phyloP scores from a whole-genome alignment of 2,888 invertebrate species.

The Strigamia crassipes region DNA sequence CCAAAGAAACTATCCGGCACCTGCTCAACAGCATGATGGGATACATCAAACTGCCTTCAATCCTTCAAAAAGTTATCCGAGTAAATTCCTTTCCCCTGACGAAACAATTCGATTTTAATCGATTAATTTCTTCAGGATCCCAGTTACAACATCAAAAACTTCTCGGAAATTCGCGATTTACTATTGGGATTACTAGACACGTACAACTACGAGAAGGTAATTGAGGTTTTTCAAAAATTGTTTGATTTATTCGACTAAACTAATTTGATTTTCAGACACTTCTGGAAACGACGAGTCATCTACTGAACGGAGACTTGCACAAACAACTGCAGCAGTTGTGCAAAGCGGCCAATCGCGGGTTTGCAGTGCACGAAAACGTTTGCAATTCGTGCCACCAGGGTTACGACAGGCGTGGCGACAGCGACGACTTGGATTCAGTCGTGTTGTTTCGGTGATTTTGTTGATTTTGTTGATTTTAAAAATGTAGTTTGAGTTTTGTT shows the following conservation, averaged over 20 bases:
- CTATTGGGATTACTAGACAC: constrained; percentile 49
- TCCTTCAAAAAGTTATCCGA: constrained; percentile 4
- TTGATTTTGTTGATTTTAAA: neutral
- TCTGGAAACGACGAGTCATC: constrained; percentile 22
- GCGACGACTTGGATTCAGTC: neutral
- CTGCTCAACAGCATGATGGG: constrained; percentile 49
- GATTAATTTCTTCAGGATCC: constrained; percentile 45
- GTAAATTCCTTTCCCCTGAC: neutral
- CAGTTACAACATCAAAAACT: constrained; percentile 45
- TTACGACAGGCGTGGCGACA: neutral
- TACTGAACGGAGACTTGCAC: constrained; percentile 3
- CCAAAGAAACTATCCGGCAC: constrained; percentile 47
- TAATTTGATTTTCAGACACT: neutral
- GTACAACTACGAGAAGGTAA: constrained; percentile 49
- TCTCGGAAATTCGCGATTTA: constrained; percentile 49
- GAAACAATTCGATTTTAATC: neutral
- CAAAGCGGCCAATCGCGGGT: constrained; percentile 26
- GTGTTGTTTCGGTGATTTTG: neutral
- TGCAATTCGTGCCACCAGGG: constrained; percentile 6
- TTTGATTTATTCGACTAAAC: neutral
- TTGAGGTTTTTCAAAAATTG: too few relatives aligned
- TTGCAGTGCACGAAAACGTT: constrained; percentile 1
- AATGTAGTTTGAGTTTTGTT: too few relatives aligned
- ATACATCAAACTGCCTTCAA: constrained; percentile 47
- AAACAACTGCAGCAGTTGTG: constrained; percentile 19